A percentile compares a stretch with the other conserved stretches of the same genome.
These are phyloP conservation scores for Cremastinae sp. DNA, from an alignment of 2,888 invertebrate species.

Conservation along the genomic window DNA sequence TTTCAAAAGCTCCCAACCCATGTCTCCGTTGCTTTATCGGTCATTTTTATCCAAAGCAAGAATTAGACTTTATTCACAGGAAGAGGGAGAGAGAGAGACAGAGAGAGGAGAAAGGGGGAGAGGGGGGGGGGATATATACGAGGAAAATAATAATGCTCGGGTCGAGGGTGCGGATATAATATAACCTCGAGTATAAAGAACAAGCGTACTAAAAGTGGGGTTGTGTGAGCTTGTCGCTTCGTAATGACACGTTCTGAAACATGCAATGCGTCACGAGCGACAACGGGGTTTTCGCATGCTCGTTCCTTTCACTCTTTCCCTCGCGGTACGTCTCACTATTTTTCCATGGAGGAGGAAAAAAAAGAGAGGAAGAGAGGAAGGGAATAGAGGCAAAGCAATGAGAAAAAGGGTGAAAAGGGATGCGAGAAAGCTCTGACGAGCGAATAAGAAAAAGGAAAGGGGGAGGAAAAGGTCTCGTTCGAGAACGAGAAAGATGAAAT, in stretches of 20 bases:
- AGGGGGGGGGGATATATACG: constrained; percentile 23
- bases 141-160: constrained; percentile 47
- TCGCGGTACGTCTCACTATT: too few relatives aligned
- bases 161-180: constrained; percentile 30
- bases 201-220: constrained; percentile 28
- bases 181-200: constrained; percentile 32
- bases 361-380: constrained; percentile 55
- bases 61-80: constrained; percentile 16
- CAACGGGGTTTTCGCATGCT: constrained; percentile 42
- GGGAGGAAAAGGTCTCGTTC: constrained; percentile 3
- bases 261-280: constrained; percentile 60
- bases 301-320: background rate
- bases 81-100: constrained; percentile 20
- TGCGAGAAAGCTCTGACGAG: constrained; percentile 11
- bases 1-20: constrained; percentile 14
- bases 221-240: constrained; percentile 52
- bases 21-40: constrained; percentile 27
- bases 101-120: constrained; percentile 14
- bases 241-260: constrained; percentile 57
- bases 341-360: constrained; percentile 54
- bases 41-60: constrained; percentile 19
- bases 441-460: constrained; percentile 15
- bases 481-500: constrained; percentile 33
- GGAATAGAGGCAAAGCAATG: constrained; percentile 39
- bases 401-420: constrained; percentile 21